Evolutionary conservation across 2,888 invertebrate genomes (phyloP).

Genomic region (Brachylomia viminalis): DNA sequence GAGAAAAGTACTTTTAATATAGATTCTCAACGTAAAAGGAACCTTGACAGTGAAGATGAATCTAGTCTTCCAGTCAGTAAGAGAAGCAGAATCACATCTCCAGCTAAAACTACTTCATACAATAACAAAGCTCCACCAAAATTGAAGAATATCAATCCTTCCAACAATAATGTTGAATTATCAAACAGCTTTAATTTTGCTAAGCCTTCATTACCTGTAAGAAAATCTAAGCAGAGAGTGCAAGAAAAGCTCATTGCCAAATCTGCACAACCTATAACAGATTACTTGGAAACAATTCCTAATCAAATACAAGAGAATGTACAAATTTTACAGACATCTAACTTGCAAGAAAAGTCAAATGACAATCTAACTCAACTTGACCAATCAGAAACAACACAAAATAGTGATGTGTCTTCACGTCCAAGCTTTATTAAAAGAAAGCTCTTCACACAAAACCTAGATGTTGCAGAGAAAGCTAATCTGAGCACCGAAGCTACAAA

Average conservation of each 20-base stretch:
- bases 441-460: constrained; percentile 84
- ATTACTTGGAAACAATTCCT: constrained; percentile 46
- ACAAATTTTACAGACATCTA: constrained; percentile 26
- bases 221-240: constrained; percentile 68
- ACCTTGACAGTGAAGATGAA: constrained; percentile 66
- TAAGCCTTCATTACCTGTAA: constrained; percentile 77
- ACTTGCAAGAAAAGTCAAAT: constrained; percentile 53
- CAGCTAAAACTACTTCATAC: constrained; percentile 58
- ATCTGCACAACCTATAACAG: constrained; percentile 67
- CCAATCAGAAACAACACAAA: constrained; percentile 52
- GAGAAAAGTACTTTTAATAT: constrained; percentile 59
- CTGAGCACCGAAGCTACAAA: constrained; percentile 73
- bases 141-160: constrained; percentile 48
- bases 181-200: constrained; percentile 77
- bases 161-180: constrained; percentile 51
- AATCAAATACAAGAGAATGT: constrained; percentile 17
- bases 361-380: constrained; percentile 48
- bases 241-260: constrained; percentile 74
- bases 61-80: constrained; percentile 68
- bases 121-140: constrained; percentile 35
- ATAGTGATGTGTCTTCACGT: constrained; percentile 79
- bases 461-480: constrained; percentile 80
- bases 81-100: constrained; percentile 69
- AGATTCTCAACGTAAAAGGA: constrained; percentile 66
- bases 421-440: constrained; percentile 87